Evolutionary conservation across 2,113 vertebrate species (phyloP).

Genomic region (Cranoglanis bouderius): DNA sequence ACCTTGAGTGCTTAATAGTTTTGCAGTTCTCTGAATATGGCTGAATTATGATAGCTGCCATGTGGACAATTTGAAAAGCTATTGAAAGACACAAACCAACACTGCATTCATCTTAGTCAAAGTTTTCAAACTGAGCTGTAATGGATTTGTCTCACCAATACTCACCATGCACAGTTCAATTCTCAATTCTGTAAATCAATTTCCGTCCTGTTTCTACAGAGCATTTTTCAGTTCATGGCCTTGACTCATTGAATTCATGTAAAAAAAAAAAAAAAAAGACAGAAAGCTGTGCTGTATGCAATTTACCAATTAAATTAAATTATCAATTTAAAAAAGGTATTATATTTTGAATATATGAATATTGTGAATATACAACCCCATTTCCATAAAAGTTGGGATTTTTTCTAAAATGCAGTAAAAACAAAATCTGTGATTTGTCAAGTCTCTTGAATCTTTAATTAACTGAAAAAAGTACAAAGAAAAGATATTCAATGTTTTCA

Average conservation of each 20-base stretch:
- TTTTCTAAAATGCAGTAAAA: no score
- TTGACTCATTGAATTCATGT: neutral
- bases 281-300: neutral
- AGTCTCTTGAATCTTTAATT: no score
- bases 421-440: no score
- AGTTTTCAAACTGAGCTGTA: neutral
- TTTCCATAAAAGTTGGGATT: no score
- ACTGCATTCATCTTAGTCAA: neutral
- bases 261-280: no score
- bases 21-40: neutral
- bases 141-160: neutral
- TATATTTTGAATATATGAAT: neutral
- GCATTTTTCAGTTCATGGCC: neutral
- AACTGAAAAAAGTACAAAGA: no score
- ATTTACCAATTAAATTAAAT: no score
- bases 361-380: no score
- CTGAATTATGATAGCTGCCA: slow-evolving; percentile 18
- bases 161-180: neutral
- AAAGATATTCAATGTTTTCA: no score
- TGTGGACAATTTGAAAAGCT: neutral
- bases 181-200: neutral
- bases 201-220: neutral
- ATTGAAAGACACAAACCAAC: slow-evolving; percentile 1
- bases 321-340: no score
- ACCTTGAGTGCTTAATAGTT: slow-evolving; percentile 35